These are phyloP conservation scores for Hippocampus guttulatus DNA, from an alignment of 2,113 vertebrate species.

Conservation along the genomic window DNA sequence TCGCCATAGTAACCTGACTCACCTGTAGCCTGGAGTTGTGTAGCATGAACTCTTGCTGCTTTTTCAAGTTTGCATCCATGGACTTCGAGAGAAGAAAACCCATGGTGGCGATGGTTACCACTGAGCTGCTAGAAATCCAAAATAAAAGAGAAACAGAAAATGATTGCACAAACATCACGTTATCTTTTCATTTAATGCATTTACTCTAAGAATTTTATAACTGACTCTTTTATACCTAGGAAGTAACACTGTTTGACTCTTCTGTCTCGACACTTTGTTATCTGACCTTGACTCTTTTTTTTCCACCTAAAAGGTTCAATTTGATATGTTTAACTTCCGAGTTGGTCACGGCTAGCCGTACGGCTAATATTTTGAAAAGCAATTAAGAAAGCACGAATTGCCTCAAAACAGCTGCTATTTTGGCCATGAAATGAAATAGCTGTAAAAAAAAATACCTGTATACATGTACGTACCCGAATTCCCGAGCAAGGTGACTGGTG, in stretches of 20 bases:
- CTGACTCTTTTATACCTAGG: too few species aligned
- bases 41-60: conserved; percentile 82
- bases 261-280: background rate
- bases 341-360: background rate
- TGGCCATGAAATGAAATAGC: background rate
- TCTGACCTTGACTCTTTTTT: background rate
- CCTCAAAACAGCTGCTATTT: too few species aligned
- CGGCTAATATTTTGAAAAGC: background rate
- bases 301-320: background rate
- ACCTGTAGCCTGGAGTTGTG: conserved; percentile 80
- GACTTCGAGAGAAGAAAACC: conserved; percentile 80
- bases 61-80: conserved; percentile 77
- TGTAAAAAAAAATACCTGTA: background rate
- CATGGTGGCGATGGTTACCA: conserved; percentile 58
- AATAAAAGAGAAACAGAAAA: background rate
- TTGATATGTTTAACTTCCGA: background rate
- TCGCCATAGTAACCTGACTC: conserved; percentile 7
- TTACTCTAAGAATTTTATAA: background rate
- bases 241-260: background rate
- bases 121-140: background rate
- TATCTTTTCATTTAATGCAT: background rate
- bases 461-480: background rate
- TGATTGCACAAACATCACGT: background rate
- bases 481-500: background rate
- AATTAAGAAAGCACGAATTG: background rate